Percentiles rank a stretch among this genome's conserved stretches.
phyloP scores from a whole-genome alignment of 2,797 vertebrate species.

The Toxotes lorentzi region DNA sequence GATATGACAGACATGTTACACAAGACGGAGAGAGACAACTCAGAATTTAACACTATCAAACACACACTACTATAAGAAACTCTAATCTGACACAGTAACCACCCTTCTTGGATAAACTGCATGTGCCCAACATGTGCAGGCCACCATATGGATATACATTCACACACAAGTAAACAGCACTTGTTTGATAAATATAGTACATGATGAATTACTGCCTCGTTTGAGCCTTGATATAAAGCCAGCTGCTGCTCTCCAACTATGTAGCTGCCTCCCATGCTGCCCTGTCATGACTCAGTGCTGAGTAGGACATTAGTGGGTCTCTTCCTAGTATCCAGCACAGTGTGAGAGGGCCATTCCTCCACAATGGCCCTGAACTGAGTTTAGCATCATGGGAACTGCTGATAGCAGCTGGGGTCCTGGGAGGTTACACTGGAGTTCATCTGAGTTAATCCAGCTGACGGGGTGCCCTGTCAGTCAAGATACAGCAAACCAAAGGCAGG shows the following conservation, averaged over 20 bases:
- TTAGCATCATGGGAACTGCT: slow-evolving; percentile 56
- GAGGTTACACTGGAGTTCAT: slow-evolving; percentile 60
- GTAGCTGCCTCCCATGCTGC: slow-evolving; percentile 15
- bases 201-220: slow-evolving; percentile 53
- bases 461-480: slow-evolving; percentile 39
- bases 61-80: background rate
- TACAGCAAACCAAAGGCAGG: background rate
- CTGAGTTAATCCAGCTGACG: slow-evolving; percentile 46
- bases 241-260: slow-evolving; percentile 48
- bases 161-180: slow-evolving; percentile 29
- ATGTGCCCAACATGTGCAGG: slow-evolving; percentile 6
- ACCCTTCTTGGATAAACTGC: slow-evolving; percentile 6
- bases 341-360: slow-evolving; percentile 31
- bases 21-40: slow-evolving; percentile 33
- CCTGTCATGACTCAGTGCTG: slow-evolving; percentile 65
- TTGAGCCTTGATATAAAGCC: slow-evolving; percentile 47
- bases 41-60: slow-evolving; percentile 17
- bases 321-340: slow-evolving; percentile 27
- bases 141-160: background rate
- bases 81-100: background rate
- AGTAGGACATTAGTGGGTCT: slow-evolving; percentile 44
- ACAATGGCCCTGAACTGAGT: slow-evolving; percentile 32
- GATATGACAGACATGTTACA: slow-evolving; percentile 29
- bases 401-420: slow-evolving; percentile 49
- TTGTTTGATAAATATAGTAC: slow-evolving; percentile 54